Evolutionary conservation across 2,888 invertebrate genomes (phyloP).

Genomic region (Resseliella maxima): DNA sequence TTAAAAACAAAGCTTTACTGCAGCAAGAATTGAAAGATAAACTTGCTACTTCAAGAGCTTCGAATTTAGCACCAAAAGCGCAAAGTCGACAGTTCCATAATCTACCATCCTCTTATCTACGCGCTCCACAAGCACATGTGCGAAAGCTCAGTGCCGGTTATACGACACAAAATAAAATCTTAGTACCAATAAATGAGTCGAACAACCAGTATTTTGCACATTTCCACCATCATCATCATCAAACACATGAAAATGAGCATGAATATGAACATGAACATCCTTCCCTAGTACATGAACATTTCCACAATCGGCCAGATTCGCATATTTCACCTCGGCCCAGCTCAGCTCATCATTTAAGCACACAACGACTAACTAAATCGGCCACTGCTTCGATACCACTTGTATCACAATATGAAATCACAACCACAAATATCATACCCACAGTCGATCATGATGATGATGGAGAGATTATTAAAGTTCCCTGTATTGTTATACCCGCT

Average conservation of each 20-base stretch:
- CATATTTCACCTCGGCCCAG: slow-evolving; percentile 57
- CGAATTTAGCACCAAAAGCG: slow-evolving; percentile 62
- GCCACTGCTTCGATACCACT: slow-evolving; percentile 65
- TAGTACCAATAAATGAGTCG: slow-evolving; percentile 68
- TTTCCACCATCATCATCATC: slow-evolving; percentile 59
- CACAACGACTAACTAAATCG: slow-evolving; percentile 65
- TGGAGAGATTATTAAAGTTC: slow-evolving; percentile 60
- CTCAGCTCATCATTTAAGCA: background rate
- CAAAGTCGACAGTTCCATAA: slow-evolving; percentile 71
- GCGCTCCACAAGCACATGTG: slow-evolving; percentile 65
- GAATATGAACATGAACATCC: slow-evolving; percentile 61
- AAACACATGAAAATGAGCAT: too few relatives aligned
- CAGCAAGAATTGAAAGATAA: slow-evolving; percentile 69
- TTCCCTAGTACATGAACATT: slow-evolving; percentile 56
- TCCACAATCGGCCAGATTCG: slow-evolving; percentile 57
- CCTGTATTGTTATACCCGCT: slow-evolving; percentile 68
- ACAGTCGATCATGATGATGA: background rate
- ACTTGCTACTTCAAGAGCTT: slow-evolving; percentile 68
- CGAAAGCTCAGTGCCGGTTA: slow-evolving; percentile 67
- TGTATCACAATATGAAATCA: slow-evolving; percentile 65
- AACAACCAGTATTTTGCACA: slow-evolving; percentile 59
- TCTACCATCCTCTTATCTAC: slow-evolving; percentile 68
- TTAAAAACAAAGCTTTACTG: slow-evolving; percentile 67
- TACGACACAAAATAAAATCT: slow-evolving; percentile 66
- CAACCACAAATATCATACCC: slow-evolving; percentile 62